Conservation (phyloP, 1,140 invertebrate species). For the Oedothorax gibbosus region DNA sequence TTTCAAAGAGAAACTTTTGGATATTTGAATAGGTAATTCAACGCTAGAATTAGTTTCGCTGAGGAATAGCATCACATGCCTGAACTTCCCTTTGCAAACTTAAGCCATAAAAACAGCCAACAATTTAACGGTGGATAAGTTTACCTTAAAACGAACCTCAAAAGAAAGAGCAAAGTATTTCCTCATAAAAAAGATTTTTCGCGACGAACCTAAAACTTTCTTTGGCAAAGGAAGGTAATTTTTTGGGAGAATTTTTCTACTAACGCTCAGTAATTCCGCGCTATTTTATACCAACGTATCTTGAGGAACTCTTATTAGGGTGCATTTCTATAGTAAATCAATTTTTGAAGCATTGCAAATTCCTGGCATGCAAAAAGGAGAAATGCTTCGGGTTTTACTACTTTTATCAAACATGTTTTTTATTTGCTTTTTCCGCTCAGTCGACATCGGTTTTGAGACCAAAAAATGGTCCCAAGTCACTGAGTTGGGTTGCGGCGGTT, state of each 20-base stretch:
- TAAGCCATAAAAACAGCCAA: slow-evolving; percentile 23
- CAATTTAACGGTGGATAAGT: slow-evolving; percentile 38
- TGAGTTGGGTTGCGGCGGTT: slow-evolving; percentile 15
- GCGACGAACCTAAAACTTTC: slow-evolving; percentile 18
- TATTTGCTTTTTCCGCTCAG: background rate
- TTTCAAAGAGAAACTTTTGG: no score
- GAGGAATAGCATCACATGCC: no score
- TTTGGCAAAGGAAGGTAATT: slow-evolving; percentile 12
- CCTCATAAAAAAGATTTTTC: slow-evolving; percentile 15
- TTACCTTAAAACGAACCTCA: slow-evolving; percentile 10
- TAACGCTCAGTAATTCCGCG: slow-evolving; percentile 34
- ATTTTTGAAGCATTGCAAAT: slow-evolving; percentile 51
- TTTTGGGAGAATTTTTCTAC: slow-evolving; percentile 13
- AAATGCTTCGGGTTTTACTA: slow-evolving; percentile 12
- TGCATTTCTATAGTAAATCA: slow-evolving; percentile 44
- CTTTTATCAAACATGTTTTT: slow-evolving; percentile 24
- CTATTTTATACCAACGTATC: slow-evolving; percentile 16
- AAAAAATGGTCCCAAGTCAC: slow-evolving; percentile 6
- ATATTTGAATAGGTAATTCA: no score
- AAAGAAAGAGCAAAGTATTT: background rate
- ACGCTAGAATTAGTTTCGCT: no score
- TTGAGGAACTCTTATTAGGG: slow-evolving; percentile 40
- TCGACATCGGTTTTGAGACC: slow-evolving; percentile 17
- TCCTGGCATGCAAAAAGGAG: slow-evolving; percentile 31
- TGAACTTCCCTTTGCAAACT: background rate